These are phyloP conservation scores for Lasioglossum marginatum DNA, from an alignment of 2,888 invertebrate genomes.

Conservation along the genomic window DNA sequence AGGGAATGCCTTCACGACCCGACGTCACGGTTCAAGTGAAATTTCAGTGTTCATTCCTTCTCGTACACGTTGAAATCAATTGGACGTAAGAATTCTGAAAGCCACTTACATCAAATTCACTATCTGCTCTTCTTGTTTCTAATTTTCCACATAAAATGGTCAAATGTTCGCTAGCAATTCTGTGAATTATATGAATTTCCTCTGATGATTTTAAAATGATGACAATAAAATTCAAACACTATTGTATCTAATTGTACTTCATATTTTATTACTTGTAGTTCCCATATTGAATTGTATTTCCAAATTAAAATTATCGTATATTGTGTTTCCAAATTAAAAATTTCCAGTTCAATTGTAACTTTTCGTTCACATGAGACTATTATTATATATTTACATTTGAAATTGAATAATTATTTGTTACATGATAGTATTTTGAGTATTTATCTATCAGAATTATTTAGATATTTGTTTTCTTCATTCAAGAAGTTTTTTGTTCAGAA, in stretches of 20 bases:
- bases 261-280: neutral
- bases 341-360: neutral
- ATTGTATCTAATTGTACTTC: neutral
- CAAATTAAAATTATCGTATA: too few species aligned
- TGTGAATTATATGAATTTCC: neutral
- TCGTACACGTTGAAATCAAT: too few species aligned
- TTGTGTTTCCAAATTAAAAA: too few species aligned
- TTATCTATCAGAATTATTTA: neutral
- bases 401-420: neutral
- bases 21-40: too few species aligned
- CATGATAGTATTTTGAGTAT: neutral
- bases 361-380: neutral
- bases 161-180: too few species aligned
- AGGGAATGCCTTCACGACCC: too few species aligned
- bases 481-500: neutral
- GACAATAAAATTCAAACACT: neutral
- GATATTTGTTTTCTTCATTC: neutral
- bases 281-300: neutral
- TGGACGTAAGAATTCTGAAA: too few species aligned
- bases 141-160: too few species aligned
- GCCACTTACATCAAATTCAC: too few species aligned
- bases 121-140: too few species aligned
- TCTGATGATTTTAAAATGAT: neutral
- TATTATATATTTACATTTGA: neutral
- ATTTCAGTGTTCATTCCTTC: too few species aligned